Percentiles rank a stretch among this genome's conserved stretches.
phyloP scores from a whole-genome alignment of 2,113 vertebrate genomes.

The Gymnogyps californianus region DNA sequence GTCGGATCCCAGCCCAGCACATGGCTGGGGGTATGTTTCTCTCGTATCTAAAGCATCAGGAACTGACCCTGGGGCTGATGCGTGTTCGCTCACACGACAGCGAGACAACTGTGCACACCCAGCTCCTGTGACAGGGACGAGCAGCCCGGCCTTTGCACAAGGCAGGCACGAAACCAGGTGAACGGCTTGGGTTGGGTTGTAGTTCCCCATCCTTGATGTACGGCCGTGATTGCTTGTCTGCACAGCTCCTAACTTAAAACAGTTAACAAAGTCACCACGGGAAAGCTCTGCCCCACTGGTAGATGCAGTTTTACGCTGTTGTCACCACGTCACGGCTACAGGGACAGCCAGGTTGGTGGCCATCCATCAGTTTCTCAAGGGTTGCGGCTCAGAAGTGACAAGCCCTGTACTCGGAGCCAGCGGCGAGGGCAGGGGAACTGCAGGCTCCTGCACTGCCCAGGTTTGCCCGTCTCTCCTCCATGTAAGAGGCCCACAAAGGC shows the following conservation, averaged over 20 bases:
- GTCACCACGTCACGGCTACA: background rate
- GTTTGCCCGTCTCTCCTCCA: accelerated
- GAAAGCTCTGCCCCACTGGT: background rate
- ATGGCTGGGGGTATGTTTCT: accelerated
- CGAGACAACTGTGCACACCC: background rate
- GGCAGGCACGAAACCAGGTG: background rate
- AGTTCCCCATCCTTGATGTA: background rate
- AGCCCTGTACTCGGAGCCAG: accelerated
- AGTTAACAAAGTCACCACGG: background rate
- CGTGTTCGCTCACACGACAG: accelerated
- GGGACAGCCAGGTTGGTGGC: background rate
- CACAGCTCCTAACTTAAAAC: background rate
- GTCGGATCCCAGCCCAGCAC: background rate
- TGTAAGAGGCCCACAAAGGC: background rate
- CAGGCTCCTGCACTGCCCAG: background rate
- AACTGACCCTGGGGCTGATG: background rate
- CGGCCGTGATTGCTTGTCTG: accelerated
- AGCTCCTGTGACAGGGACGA: background rate
- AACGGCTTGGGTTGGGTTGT: background rate
- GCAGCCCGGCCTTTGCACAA: background rate
- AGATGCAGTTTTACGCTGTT: background rate
- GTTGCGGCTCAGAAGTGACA: background rate
- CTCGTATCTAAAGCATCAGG: background rate
- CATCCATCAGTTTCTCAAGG: background rate
- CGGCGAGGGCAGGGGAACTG: accelerated